phyloP scores from a whole-genome alignment of 1,140 invertebrate genomes.

The Probaryconus sp. region DNA sequence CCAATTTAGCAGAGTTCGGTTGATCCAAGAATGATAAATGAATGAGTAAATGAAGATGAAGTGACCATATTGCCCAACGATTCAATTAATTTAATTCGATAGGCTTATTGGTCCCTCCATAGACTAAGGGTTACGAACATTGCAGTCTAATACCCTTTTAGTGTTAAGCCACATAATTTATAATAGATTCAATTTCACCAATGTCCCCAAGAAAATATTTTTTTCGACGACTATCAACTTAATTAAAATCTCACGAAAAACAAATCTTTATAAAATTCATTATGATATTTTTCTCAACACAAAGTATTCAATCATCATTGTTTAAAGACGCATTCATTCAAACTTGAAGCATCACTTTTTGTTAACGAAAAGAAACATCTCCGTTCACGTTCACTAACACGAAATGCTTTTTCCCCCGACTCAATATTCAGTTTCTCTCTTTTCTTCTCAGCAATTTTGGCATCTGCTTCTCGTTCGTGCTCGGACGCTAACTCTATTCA shows the following conservation, averaged over 20 bases:
- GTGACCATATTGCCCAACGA: slow-evolving; percentile 23
- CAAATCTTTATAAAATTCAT: too few species aligned
- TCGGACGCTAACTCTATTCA: not conserved
- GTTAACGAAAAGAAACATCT: slow-evolving; percentile 31
- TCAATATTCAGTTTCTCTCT: not conserved
- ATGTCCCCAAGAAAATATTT: slow-evolving; percentile 34
- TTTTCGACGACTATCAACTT: too few species aligned
- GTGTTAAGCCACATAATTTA: slow-evolving; percentile 16
- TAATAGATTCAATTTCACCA: slow-evolving; percentile 31
- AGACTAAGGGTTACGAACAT: not conserved
- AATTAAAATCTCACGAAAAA: too few species aligned
- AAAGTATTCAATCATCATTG: slow-evolving; percentile 30
- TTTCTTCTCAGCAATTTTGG: slow-evolving; percentile 4
- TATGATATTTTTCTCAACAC: too few species aligned
- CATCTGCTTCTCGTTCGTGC: not conserved
- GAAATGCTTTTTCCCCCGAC: slow-evolving; percentile 8
- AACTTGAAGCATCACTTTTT: slow-evolving; percentile 40
- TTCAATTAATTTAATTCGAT: slow-evolving; percentile 35
- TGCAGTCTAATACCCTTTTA: slow-evolving; percentile 24
- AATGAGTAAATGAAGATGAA: slow-evolving; percentile 15
- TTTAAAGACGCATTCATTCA: slow-evolving; percentile 13
- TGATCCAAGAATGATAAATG: slow-evolving; percentile 26
- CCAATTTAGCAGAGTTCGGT: slow-evolving; percentile 6
- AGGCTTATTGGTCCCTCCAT: slow-evolving; percentile 12
- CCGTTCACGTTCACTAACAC: slow-evolving; percentile 9